Conservation (phyloP, 2,888 invertebrate genomes). For the Volucella zonaria region DNA sequence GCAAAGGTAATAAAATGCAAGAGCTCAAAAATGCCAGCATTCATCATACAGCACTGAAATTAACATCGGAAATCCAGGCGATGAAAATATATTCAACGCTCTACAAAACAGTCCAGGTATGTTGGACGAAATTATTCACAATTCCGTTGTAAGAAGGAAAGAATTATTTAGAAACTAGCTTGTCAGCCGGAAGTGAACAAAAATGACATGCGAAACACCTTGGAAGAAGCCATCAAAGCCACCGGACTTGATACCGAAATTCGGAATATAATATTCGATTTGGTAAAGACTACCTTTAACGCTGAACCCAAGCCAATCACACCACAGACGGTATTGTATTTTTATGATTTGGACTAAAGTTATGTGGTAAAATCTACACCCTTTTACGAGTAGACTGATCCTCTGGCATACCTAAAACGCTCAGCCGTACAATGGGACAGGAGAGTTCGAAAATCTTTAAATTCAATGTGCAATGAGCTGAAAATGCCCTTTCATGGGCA, state of each 20-base stretch:
- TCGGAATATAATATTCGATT: constrained; percentile 92
- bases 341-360: background rate
- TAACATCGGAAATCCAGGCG: constrained; percentile 91
- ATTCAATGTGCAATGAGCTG: constrained; percentile 96
- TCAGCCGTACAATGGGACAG: constrained; percentile 96
- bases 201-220: constrained; percentile 90
- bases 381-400: constrained; percentile 83
- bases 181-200: constrained; percentile 90
- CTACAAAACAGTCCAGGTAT: constrained; percentile 91
- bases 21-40: constrained; percentile 83
- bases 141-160: background rate
- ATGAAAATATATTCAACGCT: constrained; percentile 90
- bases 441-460: constrained; percentile 95
- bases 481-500: constrained; percentile 91
- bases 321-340: constrained; percentile 74
- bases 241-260: constrained; percentile 92
- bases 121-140: constrained; percentile 26
- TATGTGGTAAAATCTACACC: constrained; percentile 11
- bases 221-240: constrained; percentile 89
- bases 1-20: constrained; percentile 77
- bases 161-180: constrained; percentile 87
- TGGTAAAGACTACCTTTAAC: constrained; percentile 86
- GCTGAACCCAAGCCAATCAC: constrained; percentile 77
- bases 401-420: constrained; percentile 90
- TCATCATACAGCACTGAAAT: constrained; percentile 89